Percentiles rank a stretch among this genome's conserved stretches.
Evolutionary conservation across 1,140 invertebrate genomes (phyloP).

Genomic region (Andricus grossulariae): DNA sequence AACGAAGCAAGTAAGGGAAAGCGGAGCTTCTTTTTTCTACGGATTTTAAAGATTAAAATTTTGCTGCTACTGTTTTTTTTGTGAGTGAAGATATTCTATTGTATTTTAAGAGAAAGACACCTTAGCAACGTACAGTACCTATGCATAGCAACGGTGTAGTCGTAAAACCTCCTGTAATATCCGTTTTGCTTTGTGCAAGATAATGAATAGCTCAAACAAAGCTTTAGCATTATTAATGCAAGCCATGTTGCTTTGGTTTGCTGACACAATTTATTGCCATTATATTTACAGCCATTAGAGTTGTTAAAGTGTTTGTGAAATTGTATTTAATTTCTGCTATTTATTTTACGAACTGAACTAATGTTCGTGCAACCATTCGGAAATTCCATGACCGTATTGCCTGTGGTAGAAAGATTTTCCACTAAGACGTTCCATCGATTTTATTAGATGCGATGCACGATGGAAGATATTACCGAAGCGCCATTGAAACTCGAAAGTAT

Average conservation of each 20-base stretch:
- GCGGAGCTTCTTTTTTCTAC: background rate
- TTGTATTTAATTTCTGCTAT: background rate
- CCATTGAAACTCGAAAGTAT: background rate
- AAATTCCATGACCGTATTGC: slow-evolving; percentile 10
- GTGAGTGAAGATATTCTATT: background rate
- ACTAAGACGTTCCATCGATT: background rate
- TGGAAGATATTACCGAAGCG: background rate
- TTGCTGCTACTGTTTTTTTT: background rate
- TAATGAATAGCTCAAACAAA: too few relatives aligned
- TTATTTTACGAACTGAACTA: background rate
- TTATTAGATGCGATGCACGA: background rate
- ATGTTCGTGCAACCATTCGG: slow-evolving; percentile 3
- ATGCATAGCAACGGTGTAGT: too few relatives aligned
- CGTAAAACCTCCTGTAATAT: too few relatives aligned
- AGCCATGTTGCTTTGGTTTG: too few relatives aligned
- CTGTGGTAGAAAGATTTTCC: background rate
- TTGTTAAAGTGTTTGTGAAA: background rate
- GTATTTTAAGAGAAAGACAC: background rate
- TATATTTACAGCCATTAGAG: background rate
- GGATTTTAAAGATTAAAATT: background rate
- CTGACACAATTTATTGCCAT: background rate
- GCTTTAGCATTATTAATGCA: too few relatives aligned
- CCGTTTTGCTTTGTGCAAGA: too few relatives aligned
- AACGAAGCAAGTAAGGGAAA: background rate
- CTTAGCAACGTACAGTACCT: too few relatives aligned